These are phyloP conservation scores for Drosophila albomicans DNA, from an alignment of 1,140 invertebrate genomes.

Conservation along the genomic window DNA sequence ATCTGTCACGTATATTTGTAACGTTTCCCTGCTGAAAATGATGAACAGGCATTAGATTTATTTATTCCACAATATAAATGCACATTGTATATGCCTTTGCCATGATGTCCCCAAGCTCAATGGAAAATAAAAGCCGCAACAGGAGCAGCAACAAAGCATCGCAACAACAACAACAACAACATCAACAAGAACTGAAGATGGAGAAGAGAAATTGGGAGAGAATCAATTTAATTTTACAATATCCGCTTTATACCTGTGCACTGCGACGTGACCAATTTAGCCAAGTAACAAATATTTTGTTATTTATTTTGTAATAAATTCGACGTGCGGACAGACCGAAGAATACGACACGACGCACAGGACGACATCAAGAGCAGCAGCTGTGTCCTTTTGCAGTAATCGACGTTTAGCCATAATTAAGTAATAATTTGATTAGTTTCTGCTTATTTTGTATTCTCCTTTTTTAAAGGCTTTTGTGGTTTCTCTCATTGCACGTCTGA, in stretches of 20 bases:
- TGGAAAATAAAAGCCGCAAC: constrained; percentile 54
- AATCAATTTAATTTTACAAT: constrained; percentile 83
- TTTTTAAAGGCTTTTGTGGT: constrained; percentile 3
- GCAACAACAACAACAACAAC: background rate
- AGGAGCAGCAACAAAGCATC: constrained; percentile 32
- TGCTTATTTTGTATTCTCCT: background rate
- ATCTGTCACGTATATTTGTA: constrained; percentile 80
- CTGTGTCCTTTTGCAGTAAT: constrained; percentile 48
- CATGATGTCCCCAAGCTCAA: constrained; percentile 54
- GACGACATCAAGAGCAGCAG: background rate
- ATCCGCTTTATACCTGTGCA: constrained; percentile 79
- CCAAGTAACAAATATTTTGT: constrained; percentile 74
- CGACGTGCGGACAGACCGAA: constrained; percentile 53
- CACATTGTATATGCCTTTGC: constrained; percentile 59
- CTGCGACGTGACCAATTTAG: constrained; percentile 78
- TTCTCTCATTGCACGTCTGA: background rate
- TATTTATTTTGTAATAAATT: constrained; percentile 74
- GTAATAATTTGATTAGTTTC: constrained; percentile 71
- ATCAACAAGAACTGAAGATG: constrained; percentile 18
- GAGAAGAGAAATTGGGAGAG: constrained; percentile 56
- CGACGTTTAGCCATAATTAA: constrained; percentile 74
- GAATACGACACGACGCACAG: constrained; percentile 1
- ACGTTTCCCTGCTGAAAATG: constrained; percentile 75
- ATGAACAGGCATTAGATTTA: constrained; percentile 77
- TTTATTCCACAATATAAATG: constrained; percentile 72